Evolutionary conservation across 1,140 invertebrate genomes (phyloP).

Genomic region (Agrilus planipennis): DNA sequence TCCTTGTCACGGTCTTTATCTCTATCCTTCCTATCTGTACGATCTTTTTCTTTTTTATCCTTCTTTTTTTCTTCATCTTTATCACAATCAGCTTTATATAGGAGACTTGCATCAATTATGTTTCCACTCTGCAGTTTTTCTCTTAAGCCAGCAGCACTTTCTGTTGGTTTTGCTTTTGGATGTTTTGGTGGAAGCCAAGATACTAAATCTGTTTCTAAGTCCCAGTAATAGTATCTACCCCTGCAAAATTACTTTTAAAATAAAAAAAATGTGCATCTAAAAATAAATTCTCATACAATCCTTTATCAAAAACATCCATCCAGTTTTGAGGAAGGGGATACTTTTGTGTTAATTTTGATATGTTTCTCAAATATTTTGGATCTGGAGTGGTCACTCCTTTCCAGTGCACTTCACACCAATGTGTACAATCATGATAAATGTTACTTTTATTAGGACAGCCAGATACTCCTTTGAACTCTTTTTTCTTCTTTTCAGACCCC

Average conservation of each 20-base stretch:
- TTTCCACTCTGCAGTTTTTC: conserved; percentile 39
- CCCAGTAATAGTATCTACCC: conserved; percentile 91
- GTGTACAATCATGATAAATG: conserved; percentile 84
- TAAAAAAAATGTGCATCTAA: too few species aligned
- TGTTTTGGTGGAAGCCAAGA: conserved; percentile 89
- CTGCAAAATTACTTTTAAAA: too few species aligned
- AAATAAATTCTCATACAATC: conserved; percentile 45
- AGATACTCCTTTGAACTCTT: conserved; percentile 48
- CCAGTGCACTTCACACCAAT: conserved; percentile 84
- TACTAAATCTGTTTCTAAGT: conserved; percentile 80
- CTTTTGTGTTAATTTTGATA: conserved; percentile 66
- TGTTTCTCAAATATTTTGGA: conserved; percentile 60
- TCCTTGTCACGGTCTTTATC: conserved; percentile 9
- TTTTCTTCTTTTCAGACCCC: conserved; percentile 29
- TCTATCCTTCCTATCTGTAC: conserved; percentile 16
- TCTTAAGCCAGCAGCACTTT: conserved; percentile 71
- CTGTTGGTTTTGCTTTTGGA: conserved; percentile 69
- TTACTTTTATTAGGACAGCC: conserved; percentile 96
- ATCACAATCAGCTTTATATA: conserved; percentile 4
- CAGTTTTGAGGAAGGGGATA: conserved; percentile 89
- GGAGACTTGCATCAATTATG: conserved; percentile 12
- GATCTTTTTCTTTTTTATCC: conserved; percentile 15
- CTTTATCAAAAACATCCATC: conserved; percentile 88
- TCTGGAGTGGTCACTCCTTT: conserved; percentile 60
- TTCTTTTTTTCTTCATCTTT: conserved; percentile 17